These are phyloP conservation scores for Aurelia aurita complex sp. Pacific DNA, from an alignment of 30 jellyfish, hydroid and myxozoan species.

Conservation along the genomic window DNA sequence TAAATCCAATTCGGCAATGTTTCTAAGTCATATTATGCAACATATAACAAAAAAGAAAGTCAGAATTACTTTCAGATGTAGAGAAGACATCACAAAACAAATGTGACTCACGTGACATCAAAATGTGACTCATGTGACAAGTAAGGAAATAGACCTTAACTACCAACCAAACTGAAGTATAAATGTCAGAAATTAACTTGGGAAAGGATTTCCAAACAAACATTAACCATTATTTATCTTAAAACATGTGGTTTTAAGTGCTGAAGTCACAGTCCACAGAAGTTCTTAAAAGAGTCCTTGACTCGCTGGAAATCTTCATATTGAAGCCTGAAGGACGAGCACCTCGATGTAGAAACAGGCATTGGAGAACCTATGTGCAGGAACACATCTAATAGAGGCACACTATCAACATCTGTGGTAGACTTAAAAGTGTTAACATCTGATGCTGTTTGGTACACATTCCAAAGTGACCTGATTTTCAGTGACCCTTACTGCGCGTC, in stretches of 20 bases:
- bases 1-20: neutral
- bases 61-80: conserved; percentile 1
- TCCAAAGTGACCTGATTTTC: conserved; percentile 2
- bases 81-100: neutral
- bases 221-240: neutral
- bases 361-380: conserved; percentile 14
- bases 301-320: conserved; percentile 12
- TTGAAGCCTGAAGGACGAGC: conserved; percentile 31
- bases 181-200: neutral
- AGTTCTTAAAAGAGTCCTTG: neutral
- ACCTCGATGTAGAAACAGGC: conserved; percentile 28
- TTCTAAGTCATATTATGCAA: conserved; percentile 6
- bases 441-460: conserved; percentile 22
- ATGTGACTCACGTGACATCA: conserved; percentile 8
- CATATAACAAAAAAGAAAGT: neutral
- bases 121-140: conserved; percentile 12
- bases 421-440: conserved; percentile 15
- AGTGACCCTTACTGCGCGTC: no score
- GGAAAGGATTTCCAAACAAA: neutral
- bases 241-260: neutral
- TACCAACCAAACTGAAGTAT: neutral
- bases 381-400: conserved; percentile 4
- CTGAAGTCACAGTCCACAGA: neutral
- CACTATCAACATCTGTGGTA: conserved; percentile 25
- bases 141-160: neutral